Percentiles rank a stretch among this genome's conserved stretches.
Conservation (phyloP, 2,113 vertebrate species). For the cat (Felis catus) region F.catus_Fca126_mat1.0 CM031417.1:120729001-120729500, state of each 20-base stretch:
- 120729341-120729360: accelerated
- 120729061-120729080: conserved; percentile 74
- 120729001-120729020: conserved; percentile 76
- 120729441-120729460: neutral
- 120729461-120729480: neutral
- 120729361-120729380: neutral
- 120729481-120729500: neutral
- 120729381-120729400: neutral
- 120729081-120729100: conserved; percentile 51
- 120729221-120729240: neutral
- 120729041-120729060: conserved; percentile 68
- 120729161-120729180: neutral
- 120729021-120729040: conserved; percentile 69
- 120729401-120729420: neutral
- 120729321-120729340: neutral
- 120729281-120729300: neutral
- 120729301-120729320: neutral
- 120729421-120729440: neutral
- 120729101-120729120: conserved; percentile 9
- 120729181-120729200: neutral
- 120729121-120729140: neutral
- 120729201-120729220: neutral
- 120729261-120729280: neutral
- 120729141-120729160: conserved; percentile 9
- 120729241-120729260: neutral